phyloP scores from a whole-genome alignment of 2,888 invertebrate genomes.

The Dascillus cervinus region DNA sequence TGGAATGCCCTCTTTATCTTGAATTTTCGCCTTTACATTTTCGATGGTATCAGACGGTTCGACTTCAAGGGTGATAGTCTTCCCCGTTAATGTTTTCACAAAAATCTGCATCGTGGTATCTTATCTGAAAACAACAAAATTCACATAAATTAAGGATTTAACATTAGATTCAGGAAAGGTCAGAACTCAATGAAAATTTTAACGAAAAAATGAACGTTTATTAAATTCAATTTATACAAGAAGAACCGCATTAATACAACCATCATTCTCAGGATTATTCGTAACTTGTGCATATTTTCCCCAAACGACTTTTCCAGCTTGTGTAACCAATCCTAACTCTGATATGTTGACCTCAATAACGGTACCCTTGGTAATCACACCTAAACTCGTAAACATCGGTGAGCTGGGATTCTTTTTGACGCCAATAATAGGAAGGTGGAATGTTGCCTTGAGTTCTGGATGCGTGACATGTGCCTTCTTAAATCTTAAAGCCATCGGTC shows the following conservation, averaged over 20 bases:
- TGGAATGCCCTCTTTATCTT: constrained; percentile 87
- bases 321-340: constrained; percentile 96
- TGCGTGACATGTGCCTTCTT: constrained; percentile 99
- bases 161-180: too few species aligned
- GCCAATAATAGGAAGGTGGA: constrained; percentile 93
- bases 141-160: too few species aligned
- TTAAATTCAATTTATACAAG: constrained; percentile 72
- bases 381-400: constrained; percentile 91
- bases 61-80: constrained; percentile 91
- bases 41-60: constrained; percentile 91
- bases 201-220: too few species aligned
- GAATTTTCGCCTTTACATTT: constrained; percentile 91
- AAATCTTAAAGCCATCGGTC: constrained; percentile 94
- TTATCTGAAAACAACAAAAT: too few species aligned
- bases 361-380: constrained; percentile 98
- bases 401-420: constrained; percentile 99
- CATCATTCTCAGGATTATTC: constrained; percentile 99
- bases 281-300: constrained; percentile 99
- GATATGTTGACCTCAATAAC: constrained; percentile 97
- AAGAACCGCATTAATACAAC: constrained; percentile 97
- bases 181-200: too few species aligned
- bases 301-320: constrained; percentile 99
- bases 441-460: constrained; percentile 97
- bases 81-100: constrained; percentile 90
- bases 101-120: constrained; percentile 88